Conservation (phyloP, 1,140 invertebrate genomes). For the Bombus fervidus region DNA sequence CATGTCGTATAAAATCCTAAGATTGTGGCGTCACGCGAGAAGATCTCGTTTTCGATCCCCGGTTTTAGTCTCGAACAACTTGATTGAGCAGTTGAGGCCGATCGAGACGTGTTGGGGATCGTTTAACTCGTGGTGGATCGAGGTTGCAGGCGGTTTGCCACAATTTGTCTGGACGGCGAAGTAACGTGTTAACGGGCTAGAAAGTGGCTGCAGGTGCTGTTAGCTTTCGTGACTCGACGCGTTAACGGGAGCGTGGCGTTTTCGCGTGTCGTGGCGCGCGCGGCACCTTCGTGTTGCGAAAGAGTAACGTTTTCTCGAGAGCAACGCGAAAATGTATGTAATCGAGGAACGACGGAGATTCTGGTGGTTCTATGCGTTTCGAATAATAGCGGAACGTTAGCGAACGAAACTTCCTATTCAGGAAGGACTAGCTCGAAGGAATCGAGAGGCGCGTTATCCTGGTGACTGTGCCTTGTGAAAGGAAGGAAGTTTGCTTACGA, state of each 20-base stretch:
- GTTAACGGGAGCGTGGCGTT: slow-evolving; percentile 13
- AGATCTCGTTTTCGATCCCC: neutral
- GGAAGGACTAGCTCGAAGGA: neutral
- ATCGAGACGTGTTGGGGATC: neutral
- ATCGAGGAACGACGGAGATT: neutral
- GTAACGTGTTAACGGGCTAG: slow-evolving; percentile 36
- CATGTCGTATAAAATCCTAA: neutral
- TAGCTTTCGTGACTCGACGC: slow-evolving; percentile 34
- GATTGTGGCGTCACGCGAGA: neutral
- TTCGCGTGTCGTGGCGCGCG: neutral
- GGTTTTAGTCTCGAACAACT: neutral
- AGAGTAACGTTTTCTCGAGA: neutral
- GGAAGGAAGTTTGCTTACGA: neutral
- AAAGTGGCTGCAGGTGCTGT: slow-evolving; percentile 49
- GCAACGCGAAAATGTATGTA: slow-evolving; percentile 12
- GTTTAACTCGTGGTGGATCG: neutral
- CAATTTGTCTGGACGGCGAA: neutral
- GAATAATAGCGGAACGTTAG: neutral
- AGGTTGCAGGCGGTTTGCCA: neutral
- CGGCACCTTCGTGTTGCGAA: neutral
- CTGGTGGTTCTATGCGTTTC: neutral
- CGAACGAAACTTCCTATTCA: neutral
- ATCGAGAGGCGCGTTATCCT: neutral
- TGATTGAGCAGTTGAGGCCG: neutral
- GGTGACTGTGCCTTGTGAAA: neutral